A percentile compares a stretch with the other conserved stretches of the same genome.
Evolutionary conservation across 2,113 vertebrate genomes (phyloP).

Genomic region (Acrocephalus arundinaceus): DNA sequence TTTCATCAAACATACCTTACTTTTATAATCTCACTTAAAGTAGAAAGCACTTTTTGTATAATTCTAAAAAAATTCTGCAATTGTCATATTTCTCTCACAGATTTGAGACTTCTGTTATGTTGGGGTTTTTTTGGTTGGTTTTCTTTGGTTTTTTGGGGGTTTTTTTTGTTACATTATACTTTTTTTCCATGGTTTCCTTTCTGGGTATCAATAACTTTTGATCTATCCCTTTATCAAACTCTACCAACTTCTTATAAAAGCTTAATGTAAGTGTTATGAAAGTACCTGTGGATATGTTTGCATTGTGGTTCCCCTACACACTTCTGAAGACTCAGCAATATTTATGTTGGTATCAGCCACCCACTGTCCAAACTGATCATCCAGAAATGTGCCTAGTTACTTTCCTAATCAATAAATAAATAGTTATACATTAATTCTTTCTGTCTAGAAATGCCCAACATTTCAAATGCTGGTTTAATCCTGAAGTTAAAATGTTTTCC

Average conservation of each 20-base stretch:
- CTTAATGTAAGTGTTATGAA: neutral
- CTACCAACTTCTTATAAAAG: neutral
- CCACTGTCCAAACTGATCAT: neutral
- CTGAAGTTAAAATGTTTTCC: neutral
- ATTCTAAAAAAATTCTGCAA: neutral
- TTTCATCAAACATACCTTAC: neutral
- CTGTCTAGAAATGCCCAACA: neutral
- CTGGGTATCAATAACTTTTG: neutral
- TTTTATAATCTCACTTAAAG: neutral
- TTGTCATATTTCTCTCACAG: neutral
- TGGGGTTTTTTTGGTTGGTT: neutral
- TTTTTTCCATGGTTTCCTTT: neutral
- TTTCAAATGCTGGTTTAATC: neutral
- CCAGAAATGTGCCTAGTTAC: neutral
- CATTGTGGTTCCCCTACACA: neutral
- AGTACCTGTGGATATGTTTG: neutral
- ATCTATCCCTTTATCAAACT: neutral
- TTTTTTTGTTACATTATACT: neutral
- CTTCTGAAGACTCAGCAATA: neutral
- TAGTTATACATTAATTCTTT: neutral
- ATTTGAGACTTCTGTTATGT: neutral
- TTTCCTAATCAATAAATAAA: neutral
- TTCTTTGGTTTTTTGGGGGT: no score
- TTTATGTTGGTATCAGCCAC: neutral
- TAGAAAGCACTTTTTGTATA: neutral